Evolutionary conservation across 92 coral and sea anemone genomes (phyloP), one percentile per base, ranked within the genome.

Genomic region (Siderastrea siderea): DNA sequence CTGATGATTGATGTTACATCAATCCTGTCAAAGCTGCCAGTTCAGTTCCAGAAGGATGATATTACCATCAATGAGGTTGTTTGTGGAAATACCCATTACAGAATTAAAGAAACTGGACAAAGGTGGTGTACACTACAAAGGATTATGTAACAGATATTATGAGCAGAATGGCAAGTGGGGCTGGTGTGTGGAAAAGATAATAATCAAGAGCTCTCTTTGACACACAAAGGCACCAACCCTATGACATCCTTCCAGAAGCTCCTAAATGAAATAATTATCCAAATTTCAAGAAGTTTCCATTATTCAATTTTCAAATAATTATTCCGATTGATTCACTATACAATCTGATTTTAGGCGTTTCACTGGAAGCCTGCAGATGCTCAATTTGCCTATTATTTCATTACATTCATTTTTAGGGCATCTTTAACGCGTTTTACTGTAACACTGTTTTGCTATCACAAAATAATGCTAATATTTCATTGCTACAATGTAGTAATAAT

Each of bases 1-100:
- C 68, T 82, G 65, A 69, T 82, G 86, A 52, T 68, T 82, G 86
- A 82, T 52, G 86, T 69, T 69, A 82, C 86, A 53, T 67, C 79
- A 82, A 53, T 82, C 66, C 79, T 82, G 2, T 68, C 87, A 82
- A 68, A 53, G 79, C 10, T 81, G 53, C 50, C 86, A 67, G 62
- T 62, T 63, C 77, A 81, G 86, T 81, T 82, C 76, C 87, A 82
- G 87, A 71, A 54, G 67, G 79, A 44, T 10, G 79, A 44, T 10
- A 68, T 82, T 43, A 50, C 65, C 71, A 57, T 82, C 68, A 82
- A 68, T 68, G 87, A 82, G 78, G 79, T 71, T 67, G 65, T 70
- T 53, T 38, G 79, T 54, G 76, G 76, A 54, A 53, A 82, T 54
- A 45, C 51, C 87, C 55, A 83, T 67, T 53, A 53, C 67, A 68